Base-by-base conservation (phyloP, 1,140 invertebrate genomes). In the Lepidurus apus region DNA sequence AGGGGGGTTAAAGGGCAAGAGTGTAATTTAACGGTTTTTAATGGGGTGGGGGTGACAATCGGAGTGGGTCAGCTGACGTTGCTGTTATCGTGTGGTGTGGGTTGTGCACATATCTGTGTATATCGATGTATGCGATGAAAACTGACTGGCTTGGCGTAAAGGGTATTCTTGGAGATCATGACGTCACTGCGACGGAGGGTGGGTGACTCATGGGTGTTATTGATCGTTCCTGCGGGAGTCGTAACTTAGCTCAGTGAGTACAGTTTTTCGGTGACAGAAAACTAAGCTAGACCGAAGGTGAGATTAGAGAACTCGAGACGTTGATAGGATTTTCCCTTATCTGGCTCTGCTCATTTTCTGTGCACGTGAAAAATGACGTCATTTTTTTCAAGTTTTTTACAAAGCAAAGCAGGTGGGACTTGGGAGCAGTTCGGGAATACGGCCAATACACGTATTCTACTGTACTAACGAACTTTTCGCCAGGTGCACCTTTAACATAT, bases 301-400 rank as follows among this genome's bases (percentile, higher is more conserved):
- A 65, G 53, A 65, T 65, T 65, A 65, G 53, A 34, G 34, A 65
- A 65, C 53, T 65, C 53, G 53, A 65, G 53, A 65, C 53, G 53
- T 65, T 65, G 53, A 65, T 65, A 65, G 53, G 53, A 65, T 65
- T 65, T 65, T 65, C 53, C 53, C 53, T 65, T 65, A 65, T 65
- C 53, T 65, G 53, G 53, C 53, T 65, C 17, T 65, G 53, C 53
- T 65, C 53, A 65, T 65, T 65, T 65, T 65, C 9, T 65, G 53
- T 65, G 53, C 53, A 65, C 53, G 53, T 65, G 53, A 65, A 65
- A 34, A 65, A 65, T 65, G 53, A 65, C 53, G 53, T 65, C 53
- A 65, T 65, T 34, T 34, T 34, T 34, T 21, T 7, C 53, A 65
- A 65, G 53, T 21, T 65, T 34, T 34, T 65, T 65, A n/a, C 53